These are phyloP conservation scores for Enteromius unitaeniatus DNA, from an alignment of 2,797 vertebrate species.

Conservation along the genomic window DNA sequence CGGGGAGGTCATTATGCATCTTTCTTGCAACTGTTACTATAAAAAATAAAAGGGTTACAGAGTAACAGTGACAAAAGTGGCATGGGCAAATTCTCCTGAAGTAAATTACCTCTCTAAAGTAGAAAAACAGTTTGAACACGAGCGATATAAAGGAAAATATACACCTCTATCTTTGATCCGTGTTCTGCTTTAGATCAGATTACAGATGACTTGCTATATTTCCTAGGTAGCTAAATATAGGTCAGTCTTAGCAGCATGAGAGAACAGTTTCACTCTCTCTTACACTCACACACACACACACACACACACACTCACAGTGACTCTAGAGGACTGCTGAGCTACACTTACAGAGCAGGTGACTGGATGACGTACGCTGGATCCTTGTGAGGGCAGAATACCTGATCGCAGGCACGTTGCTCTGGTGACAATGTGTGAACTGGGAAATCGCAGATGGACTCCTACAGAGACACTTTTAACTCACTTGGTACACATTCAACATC, in stretches of 20 bases:
- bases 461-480: constrained; percentile 1
- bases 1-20: background rate
- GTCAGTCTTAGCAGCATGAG: constrained; percentile 13
- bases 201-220: constrained; percentile 34
- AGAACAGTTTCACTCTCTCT: constrained; percentile 27
- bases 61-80: background rate
- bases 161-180: background rate
- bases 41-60: background rate
- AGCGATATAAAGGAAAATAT: background rate
- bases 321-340: constrained; percentile 16
- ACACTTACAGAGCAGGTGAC: constrained; percentile 47
- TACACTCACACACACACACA: constrained; percentile 42
- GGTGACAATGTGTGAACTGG: constrained; percentile 24
- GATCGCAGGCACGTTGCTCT: constrained; percentile 37
- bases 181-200: constrained; percentile 25
- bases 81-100: background rate
- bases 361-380: constrained; percentile 41
- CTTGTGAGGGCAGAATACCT: constrained; percentile 43
- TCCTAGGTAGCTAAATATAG: constrained; percentile 41
- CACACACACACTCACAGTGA: background rate
- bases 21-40: background rate
- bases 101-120: background rate
- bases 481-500: background rate
- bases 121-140: background rate
- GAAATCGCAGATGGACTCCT: constrained; percentile 13